These are phyloP conservation scores for Oreocharis arfaki DNA, from an alignment of 2,113 vertebrate genomes.

Conservation along the genomic window DNA sequence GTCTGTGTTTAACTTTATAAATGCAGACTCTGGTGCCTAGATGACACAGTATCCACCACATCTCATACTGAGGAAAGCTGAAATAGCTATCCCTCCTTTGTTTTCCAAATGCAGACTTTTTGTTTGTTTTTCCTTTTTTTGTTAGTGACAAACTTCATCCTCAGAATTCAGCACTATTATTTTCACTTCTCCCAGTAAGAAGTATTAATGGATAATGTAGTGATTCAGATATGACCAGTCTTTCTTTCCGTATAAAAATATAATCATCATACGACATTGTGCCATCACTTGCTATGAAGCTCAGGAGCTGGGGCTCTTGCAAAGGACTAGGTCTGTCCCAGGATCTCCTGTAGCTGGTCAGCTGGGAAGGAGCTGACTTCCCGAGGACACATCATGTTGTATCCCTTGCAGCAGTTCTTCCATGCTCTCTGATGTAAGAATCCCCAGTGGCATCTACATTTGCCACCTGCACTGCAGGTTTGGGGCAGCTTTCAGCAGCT, in stretches of 20 bases:
- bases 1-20: neutral
- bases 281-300: neutral
- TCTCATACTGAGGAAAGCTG: neutral
- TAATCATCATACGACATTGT: neutral
- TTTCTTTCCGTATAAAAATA: neutral
- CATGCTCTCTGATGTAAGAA: neutral
- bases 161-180: neutral
- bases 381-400: accelerated
- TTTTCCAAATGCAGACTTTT: neutral
- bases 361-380: neutral
- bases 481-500: neutral
- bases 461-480: neutral
- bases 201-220: neutral
- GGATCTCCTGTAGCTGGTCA: neutral
- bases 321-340: neutral
- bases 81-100: neutral
- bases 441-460: neutral
- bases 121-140: neutral
- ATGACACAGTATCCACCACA: neutral
- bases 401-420: neutral
- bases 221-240: neutral
- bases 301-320: neutral
- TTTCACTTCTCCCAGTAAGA: neutral
- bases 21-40: neutral
- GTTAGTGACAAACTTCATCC: neutral